Conservation (phyloP, 2,797 vertebrate species). For the Squalus acanthias region DNA sequence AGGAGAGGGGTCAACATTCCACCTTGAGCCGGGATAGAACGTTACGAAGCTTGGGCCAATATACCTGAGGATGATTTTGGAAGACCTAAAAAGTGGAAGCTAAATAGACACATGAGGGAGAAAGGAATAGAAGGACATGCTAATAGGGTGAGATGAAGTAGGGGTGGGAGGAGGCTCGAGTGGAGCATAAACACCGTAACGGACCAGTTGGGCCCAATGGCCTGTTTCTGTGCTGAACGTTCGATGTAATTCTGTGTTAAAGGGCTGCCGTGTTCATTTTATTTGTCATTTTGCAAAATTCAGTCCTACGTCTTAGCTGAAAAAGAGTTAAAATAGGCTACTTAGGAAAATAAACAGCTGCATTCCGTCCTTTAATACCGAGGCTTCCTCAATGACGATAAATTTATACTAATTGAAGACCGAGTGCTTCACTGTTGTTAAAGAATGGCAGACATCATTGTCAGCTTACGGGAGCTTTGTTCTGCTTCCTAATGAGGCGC, state of each 20-base stretch:
- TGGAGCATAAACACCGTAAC: too few species aligned
- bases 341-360: background rate
- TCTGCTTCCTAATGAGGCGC: slow-evolving; percentile 19
- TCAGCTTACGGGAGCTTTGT: slow-evolving; percentile 21
- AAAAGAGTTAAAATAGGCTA: background rate
- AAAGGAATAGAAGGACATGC: too few species aligned
- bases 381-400: background rate
- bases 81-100: too few species aligned
- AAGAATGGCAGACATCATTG: background rate
- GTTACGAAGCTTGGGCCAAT: too few species aligned
- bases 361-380: background rate
- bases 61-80: too few species aligned
- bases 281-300: background rate
- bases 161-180: too few species aligned
- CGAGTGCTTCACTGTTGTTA: background rate
- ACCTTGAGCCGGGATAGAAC: too few species aligned
- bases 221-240: background rate
- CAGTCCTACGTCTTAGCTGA: background rate
- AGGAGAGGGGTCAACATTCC: too few species aligned
- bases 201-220: background rate
- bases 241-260: background rate
- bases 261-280: background rate
- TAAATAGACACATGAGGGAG: too few species aligned
- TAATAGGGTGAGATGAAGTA: too few species aligned
- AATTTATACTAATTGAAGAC: background rate